Base-by-base conservation (phyloP, 2,113 vertebrate genomes). In the Cyanistes caeruleus region DNA sequence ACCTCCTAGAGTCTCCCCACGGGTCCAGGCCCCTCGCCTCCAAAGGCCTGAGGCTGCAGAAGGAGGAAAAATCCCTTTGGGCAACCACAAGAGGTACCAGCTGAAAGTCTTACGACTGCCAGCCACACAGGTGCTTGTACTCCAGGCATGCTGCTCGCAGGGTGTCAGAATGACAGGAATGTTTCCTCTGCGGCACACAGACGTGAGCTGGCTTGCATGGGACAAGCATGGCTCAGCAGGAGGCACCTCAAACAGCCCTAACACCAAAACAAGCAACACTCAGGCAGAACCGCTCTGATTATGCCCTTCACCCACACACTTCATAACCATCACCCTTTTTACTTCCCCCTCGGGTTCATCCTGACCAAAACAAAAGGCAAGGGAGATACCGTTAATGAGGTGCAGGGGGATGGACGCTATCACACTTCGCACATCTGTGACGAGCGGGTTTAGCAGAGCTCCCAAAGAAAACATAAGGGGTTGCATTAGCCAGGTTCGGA, bases 281-380 rank as follows among this genome's bases (percentile, higher is more conserved):
- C 92, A 93, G 12, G 31, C 63, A 83, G 64, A 93, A 27, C 52
- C n/a, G 8, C 37, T 90, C 87, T 30, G 81, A 89, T 83, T 87
- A 23, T 77, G 67, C 21, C 75, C 55, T 94, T 96, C 74, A 62
- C 33, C 53, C 59, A 7, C 67, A 84, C 89, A 78, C 91, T 94
- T 95, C 87, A 80, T 88, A 95, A 85, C 55, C 52, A 93, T 85
- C 93, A 77, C 28, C 72, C 68, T 20, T 95, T 95, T 85, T 80
- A 73, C 74, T 87, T 96, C 84, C 76, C 93, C 35, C 78, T 88
- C 65, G 52, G 55, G 84, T 76, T 89, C 25, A 8, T 87, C 55
- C 52, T 58, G 94, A 24, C 62, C 1, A 20, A 89, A 94, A 90
- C 68, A 84, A 91, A 96, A 91, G 75, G 56, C 85, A 64, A 87